Conservation (phyloP, 2,113 vertebrate species). For the Progne subis region DNA sequence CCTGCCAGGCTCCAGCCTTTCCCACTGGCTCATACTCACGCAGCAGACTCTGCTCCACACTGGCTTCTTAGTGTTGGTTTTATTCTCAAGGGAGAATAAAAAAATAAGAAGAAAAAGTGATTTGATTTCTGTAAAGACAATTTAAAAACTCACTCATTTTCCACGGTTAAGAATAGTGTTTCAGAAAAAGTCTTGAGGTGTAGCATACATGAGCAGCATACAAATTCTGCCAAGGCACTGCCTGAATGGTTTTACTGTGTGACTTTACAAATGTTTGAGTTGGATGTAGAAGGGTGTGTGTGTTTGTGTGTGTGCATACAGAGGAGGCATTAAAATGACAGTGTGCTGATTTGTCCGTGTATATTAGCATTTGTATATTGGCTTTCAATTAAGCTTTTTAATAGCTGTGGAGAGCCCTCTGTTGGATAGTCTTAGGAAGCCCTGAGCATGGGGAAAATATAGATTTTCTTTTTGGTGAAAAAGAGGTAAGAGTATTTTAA, state of each 20-base stretch:
- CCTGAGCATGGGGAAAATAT: neutral
- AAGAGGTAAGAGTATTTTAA: neutral
- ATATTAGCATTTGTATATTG: rapidly evolving
- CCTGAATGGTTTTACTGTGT: neutral
- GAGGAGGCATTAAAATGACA: neutral
- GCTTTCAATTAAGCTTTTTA: neutral
- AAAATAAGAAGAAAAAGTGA: neutral
- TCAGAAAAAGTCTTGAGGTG: neutral
- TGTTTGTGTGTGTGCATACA: neutral
- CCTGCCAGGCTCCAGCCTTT: rapidly evolving
- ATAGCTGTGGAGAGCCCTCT: constrained; percentile 64
- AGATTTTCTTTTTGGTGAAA: neutral
- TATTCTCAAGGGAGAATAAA: neutral
- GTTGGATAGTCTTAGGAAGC: constrained; percentile 36
- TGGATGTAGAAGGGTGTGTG: neutral
- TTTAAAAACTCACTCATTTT: neutral
- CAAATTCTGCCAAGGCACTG: neutral
- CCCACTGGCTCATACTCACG: rapidly evolving
- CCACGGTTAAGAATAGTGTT: neutral
- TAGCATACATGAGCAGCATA: neutral
- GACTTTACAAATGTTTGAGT: neutral
- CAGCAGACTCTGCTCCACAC: neutral
- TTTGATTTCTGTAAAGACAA: neutral
- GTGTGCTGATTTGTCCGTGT: neutral
- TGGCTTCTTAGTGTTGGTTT: neutral